phyloP scores from a whole-genome alignment of 2,797 vertebrate genomes.

The Chelon labrosus region DNA sequence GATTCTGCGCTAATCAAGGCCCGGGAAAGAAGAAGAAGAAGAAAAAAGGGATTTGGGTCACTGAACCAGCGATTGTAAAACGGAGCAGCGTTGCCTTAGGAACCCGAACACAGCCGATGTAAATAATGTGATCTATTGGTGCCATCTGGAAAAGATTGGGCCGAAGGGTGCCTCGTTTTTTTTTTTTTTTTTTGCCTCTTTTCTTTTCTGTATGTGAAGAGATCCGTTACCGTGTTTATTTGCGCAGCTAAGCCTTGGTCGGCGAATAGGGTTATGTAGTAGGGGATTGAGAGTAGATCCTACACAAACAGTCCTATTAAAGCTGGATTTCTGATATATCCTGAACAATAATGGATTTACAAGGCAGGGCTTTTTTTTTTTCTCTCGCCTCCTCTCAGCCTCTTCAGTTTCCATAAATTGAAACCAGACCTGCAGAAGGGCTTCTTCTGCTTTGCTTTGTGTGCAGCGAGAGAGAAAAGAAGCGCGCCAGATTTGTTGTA shows the following conservation, averaged over 20 bases:
- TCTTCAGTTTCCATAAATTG: slow-evolving; percentile 83
- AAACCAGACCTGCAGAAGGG: slow-evolving; percentile 79
- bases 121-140: slow-evolving; percentile 92
- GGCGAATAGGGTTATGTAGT: slow-evolving; percentile 71
- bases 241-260: slow-evolving; percentile 87
- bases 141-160: slow-evolving; percentile 95
- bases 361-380: slow-evolving; percentile 70
- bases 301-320: slow-evolving; percentile 79
- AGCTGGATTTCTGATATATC: slow-evolving; percentile 80
- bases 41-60: slow-evolving; percentile 56
- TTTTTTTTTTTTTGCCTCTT: slow-evolving; percentile 62
- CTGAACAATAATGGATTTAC: slow-evolving; percentile 84
- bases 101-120: slow-evolving; percentile 89
- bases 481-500: slow-evolving; percentile 54
- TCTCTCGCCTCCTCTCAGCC: slow-evolving; percentile 69
- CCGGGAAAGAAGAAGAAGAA: slow-evolving; percentile 35
- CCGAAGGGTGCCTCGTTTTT: slow-evolving; percentile 76
- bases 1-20: slow-evolving; percentile 77
- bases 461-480: slow-evolving; percentile 48
- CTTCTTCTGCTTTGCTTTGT: slow-evolving; percentile 48
- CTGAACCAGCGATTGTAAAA: slow-evolving; percentile 74
- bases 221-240: slow-evolving; percentile 91
- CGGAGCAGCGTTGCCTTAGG: slow-evolving; percentile 86
- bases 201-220: slow-evolving; percentile 66
- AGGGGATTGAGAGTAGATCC: slow-evolving; percentile 73